These are phyloP conservation scores for Amblyteles armatorius DNA, from an alignment of 2,888 invertebrate species.

Conservation along the genomic window DNA sequence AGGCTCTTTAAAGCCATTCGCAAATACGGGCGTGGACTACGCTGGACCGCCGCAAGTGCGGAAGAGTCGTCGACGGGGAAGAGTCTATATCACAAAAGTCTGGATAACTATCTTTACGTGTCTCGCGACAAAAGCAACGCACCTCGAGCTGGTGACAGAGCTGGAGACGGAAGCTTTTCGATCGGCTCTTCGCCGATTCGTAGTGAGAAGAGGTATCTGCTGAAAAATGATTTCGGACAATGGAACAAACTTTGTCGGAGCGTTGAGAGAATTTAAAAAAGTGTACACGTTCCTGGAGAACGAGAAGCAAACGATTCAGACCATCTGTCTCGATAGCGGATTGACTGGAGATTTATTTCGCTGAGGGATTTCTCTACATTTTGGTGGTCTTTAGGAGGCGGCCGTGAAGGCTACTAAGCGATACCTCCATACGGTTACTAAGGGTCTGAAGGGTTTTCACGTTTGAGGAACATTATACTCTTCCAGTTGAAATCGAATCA, in stretches of 20 bases:
- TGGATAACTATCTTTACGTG: constrained; percentile 71
- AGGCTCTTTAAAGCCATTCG: constrained; percentile 72
- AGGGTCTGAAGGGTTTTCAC: constrained; percentile 19
- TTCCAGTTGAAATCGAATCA: constrained; percentile 32
- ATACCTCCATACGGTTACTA: constrained; percentile 15
- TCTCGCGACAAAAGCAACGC: constrained; percentile 67
- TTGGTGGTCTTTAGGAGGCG: neutral
- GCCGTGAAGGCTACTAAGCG: constrained; percentile 15
- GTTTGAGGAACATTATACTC: constrained; percentile 35
- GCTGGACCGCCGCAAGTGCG: constrained; percentile 66
- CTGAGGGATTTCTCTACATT: constrained; percentile 26
- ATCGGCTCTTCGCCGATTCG: constrained; percentile 75
- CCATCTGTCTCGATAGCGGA: constrained; percentile 15
- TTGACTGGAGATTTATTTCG: constrained; percentile 37
- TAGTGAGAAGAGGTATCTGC: constrained; percentile 74
- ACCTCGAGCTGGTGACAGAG: constrained; percentile 77
- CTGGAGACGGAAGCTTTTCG: constrained; percentile 76
- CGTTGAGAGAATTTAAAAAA: constrained; percentile 60
- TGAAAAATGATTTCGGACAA: constrained; percentile 76
- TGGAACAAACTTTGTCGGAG: constrained; percentile 79
- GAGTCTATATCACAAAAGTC: constrained; percentile 28
- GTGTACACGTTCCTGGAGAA: constrained; percentile 20
- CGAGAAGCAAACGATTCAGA: constrained; percentile 25
- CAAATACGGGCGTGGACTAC: constrained; percentile 59
- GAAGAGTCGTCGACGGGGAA: constrained; percentile 63